Evolutionary conservation across 2,797 vertebrate species (phyloP), one percentile per base, ranked within the genome.

Genomic region (Semaprochilodus insignis): DNA sequence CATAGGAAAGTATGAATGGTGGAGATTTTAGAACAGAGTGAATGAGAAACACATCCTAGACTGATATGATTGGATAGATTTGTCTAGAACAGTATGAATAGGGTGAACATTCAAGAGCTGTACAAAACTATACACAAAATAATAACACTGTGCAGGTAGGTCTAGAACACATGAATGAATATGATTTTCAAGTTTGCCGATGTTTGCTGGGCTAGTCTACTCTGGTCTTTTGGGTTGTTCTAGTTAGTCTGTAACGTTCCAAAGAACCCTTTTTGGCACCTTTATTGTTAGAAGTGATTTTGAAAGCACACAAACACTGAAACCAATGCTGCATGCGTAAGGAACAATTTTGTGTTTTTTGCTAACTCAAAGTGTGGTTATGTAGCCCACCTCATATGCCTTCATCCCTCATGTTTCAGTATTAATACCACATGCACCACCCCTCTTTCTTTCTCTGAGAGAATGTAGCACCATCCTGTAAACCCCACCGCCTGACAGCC

Each of bases 391-490:
- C 74, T 85, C 74, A 81, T 36, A 67, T 72, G 70, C 76, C 77
- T 82, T 77, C 54, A 80, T 48, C 73, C 80, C 77, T 84, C 51
- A 23, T 86, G 54, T 60, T 80, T 77, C 74, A 85, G 77, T 83
- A 85, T 87, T 83, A 87, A 87, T 85, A 87, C 75, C 81, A 83
- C 75, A 87, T 87, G 86, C 75, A 76, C 67, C 63, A 51, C 77
- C 71, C 76, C 31, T 10, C 55, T 25, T 72, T 75, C 48, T 63
- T 77, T 62, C 80, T 85, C 63, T 75, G 63, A 65, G 60, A 67
- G 69, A 83, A 76, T 62, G 44, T 73, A 54, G 59, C 48, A 40
- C 72, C 75, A 84, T 85, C 81, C 78, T 83, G 77, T 87, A 81
- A 85, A 83, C 83, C 78, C 74, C 15, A 78, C 82, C 76, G 78